phyloP scores from a whole-genome alignment of 2,797 vertebrate genomes.

The Propithecus deckenii region DNA sequence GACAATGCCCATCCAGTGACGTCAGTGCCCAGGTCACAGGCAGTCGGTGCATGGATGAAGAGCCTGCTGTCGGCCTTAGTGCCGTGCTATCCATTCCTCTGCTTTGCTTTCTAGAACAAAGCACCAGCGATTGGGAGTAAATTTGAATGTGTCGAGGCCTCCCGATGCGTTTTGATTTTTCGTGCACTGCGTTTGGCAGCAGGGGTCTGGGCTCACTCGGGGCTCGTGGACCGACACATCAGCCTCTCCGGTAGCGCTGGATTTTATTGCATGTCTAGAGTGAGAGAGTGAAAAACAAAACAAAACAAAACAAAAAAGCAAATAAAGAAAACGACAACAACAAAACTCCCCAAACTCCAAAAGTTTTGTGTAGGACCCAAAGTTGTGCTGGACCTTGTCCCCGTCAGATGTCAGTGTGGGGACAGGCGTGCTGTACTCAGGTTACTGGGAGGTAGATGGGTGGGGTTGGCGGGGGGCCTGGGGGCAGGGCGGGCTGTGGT shows the following conservation, averaged over 20 bases:
- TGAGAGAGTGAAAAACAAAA: background rate
- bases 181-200: background rate
- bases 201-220: background rate
- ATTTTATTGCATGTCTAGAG: background rate
- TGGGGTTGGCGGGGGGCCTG: accelerated
- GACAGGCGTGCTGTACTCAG: accelerated
- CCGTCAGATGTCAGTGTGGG: accelerated
- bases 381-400: accelerated
- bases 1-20: background rate
- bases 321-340: background rate
- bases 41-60: accelerated
- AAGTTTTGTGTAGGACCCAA: accelerated
- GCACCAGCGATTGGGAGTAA: background rate
- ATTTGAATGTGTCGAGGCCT: background rate
- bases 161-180: background rate
- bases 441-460: no score
- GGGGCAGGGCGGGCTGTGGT: background rate
- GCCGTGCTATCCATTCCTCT: background rate
- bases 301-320: background rate
- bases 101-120: background rate
- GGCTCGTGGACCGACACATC: accelerated
- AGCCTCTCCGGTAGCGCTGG: background rate
- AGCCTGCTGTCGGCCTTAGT: background rate
- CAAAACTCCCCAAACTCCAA: accelerated
- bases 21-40: background rate